Percentiles rank a stretch among this genome's conserved stretches.
phyloP scores from a whole-genome alignment of 2,113 vertebrate species.

The Mobula birostris region DNA sequence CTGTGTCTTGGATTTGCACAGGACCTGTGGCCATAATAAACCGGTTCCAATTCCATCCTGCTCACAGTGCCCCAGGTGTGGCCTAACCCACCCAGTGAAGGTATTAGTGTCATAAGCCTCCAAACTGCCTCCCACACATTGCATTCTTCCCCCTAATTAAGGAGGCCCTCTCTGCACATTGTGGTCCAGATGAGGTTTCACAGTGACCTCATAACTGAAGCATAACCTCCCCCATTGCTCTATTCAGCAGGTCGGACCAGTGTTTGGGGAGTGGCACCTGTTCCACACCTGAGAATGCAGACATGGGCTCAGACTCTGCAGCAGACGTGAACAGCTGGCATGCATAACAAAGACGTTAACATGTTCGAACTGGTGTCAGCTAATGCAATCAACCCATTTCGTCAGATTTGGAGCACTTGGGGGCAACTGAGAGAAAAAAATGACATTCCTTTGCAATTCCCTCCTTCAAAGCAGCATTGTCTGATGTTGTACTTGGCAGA shows the following conservation, averaged over 20 bases:
- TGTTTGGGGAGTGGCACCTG: not conserved
- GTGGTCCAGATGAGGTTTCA: not conserved
- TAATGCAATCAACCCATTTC: not conserved
- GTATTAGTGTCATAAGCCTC: no score
- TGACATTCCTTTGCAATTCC: not conserved
- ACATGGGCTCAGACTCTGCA: not conserved
- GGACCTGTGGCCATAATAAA: no score
- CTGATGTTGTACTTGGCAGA: not conserved
- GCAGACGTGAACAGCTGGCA: not conserved
- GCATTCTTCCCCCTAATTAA: not conserved
- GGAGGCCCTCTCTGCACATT: not conserved
- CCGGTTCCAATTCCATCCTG: no score
- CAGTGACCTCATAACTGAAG: no score
- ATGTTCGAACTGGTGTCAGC: not conserved
- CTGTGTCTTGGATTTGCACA: no score
- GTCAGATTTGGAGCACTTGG: not conserved
- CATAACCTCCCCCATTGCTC: no score
- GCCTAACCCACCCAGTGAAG: no score
- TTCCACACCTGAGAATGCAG: not conserved
- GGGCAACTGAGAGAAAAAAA: not conserved
- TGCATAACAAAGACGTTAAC: not conserved
- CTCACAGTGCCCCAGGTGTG: no score
- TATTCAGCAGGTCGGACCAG: not conserved
- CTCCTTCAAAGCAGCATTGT: not conserved
- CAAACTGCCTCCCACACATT: no score